Percentiles rank a stretch among this genome's conserved stretches.
Evolutionary conservation across 2,888 invertebrate genomes (phyloP).

Genomic region (Papilio elwesi): DNA sequence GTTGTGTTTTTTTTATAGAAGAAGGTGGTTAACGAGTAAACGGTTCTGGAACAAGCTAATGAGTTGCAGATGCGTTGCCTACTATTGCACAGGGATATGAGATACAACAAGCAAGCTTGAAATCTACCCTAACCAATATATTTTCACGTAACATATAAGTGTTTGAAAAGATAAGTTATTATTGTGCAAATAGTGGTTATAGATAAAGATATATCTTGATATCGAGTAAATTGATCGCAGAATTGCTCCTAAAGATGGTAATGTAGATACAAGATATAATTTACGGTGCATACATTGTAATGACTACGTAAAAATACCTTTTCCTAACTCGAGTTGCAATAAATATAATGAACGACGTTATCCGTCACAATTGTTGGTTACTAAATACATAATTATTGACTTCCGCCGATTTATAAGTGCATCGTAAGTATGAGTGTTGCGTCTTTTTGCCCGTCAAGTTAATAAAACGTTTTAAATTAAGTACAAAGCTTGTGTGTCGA

Average conservation of each 20-base stretch:
- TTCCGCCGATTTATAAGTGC: conserved; percentile 32
- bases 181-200: no score
- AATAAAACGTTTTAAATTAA: conserved; percentile 37
- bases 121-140: no score
- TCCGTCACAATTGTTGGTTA: conserved; percentile 28
- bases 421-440: conserved; percentile 22
- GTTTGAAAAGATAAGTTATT: no score
- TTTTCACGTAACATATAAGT: no score
- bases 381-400: conserved; percentile 28
- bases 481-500: conserved; percentile 33
- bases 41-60: no score
- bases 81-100: no score
- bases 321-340: conserved; percentile 14
- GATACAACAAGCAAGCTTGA: no score
- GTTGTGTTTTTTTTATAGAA: no score
- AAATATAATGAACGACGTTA: conserved; percentile 27
- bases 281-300: background rate
- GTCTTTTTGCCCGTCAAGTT: conserved; percentile 24
- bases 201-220: background rate
- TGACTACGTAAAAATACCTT: background rate
- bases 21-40: no score
- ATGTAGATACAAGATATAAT: conserved; percentile 11
- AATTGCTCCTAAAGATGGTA: background rate
- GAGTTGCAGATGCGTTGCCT: no score
- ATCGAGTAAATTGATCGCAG: background rate